Evolutionary conservation across 2,113 vertebrate genomes (phyloP), one percentile per base, ranked within the genome.

Genomic region (Anguilla rostrata): DNA sequence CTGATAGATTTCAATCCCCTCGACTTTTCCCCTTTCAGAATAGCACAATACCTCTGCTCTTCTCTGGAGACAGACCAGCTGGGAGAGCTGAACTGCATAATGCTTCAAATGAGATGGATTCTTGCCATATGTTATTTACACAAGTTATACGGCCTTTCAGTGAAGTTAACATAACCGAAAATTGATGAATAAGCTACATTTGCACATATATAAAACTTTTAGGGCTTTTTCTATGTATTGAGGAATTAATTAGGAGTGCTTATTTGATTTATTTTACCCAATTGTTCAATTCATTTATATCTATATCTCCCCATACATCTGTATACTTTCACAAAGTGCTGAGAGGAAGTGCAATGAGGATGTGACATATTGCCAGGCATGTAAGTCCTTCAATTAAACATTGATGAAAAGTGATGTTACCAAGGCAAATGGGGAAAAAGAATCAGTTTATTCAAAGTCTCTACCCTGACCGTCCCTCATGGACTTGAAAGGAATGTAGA

Each of bases 1-100:
- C 88, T 87, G 91, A 89, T 90, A 87, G 85, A 90, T 84, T 86
- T 88, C 88, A 88, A 90, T 88, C 41, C 87, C 83, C 84, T 86
- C 34, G 84, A 79, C 82, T 80, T 26, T 78, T 29, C 89, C 53
- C 82, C 40, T 16, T 81, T 83, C 18, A 84, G 80, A 87, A 84
- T 43, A 57, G 43, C 49, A 83, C 83, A 34, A 86, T 90, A 84
- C 81, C 82, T 83, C 88, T 85, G 87, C 86, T 84, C 83, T 85
- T 88, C 88, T 90, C 88, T 89, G 53, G 87, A 85, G 86, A 89
- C 88, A 81, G 83, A 83, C 89, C 88, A 75, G 29, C 26, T 15
- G 86, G 87, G 87, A 86, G 85, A 81, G 60, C 78, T 86, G 49
- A 86, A 87, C 86, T 87, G 86, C 89, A 86, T 87, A 89, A 89